These are phyloP conservation scores for Epizoanthus scotinus DNA, from an alignment of 92 coral and sea anemone genomes.

Conservation along the genomic window DNA sequence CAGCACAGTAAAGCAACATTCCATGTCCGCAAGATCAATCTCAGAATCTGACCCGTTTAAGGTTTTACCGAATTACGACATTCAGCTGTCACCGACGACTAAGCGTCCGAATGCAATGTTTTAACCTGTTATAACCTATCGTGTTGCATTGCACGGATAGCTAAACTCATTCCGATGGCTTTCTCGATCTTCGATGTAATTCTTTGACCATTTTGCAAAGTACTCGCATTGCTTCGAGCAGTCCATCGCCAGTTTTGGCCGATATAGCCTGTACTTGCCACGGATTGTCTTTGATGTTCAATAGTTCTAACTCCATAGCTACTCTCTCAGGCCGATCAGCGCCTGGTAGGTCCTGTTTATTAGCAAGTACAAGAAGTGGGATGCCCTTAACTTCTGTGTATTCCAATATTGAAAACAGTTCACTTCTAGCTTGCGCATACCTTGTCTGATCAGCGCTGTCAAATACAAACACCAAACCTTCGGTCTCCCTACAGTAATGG, in stretches of 20 bases:
- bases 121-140: background rate
- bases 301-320: conserved; percentile 35
- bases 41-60: no score
- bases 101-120: background rate
- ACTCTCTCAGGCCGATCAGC: conserved; percentile 42
- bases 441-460: conserved; percentile 42
- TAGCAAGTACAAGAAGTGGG: conserved; percentile 39
- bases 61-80: background rate
- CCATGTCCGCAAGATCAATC: no score
- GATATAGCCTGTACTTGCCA: conserved; percentile 44
- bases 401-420: conserved; percentile 39
- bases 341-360: conserved; percentile 37
- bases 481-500: conserved; percentile 38
- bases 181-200: conserved; percentile 21
- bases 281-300: conserved; percentile 33
- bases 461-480: conserved; percentile 28
- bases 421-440: conserved; percentile 34
- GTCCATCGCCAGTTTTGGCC: conserved; percentile 33
- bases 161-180: conserved; percentile 10
- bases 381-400: conserved; percentile 32
- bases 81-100: background rate
- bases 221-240: conserved; percentile 42
- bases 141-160: background rate
- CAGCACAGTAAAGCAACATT: no score
- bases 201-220: conserved; percentile 43